These are phyloP conservation scores for Ciconia stormi DNA, from an alignment of 2,113 vertebrate genomes.

Conservation along the genomic window DNA sequence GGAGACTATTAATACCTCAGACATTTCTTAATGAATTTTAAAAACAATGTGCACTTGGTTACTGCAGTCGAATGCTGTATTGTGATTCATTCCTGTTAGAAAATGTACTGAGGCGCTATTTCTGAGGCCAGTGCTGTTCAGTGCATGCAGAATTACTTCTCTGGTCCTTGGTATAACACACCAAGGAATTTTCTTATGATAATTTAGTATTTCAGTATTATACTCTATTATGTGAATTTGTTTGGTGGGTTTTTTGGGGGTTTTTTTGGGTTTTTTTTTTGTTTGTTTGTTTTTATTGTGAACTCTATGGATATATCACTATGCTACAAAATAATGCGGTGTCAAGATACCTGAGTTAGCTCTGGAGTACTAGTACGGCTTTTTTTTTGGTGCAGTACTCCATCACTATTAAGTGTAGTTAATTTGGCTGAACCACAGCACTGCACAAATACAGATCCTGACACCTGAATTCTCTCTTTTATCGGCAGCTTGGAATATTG, in stretches of 20 bases:
- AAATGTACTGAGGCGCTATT: neutral
- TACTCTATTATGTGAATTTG: neutral
- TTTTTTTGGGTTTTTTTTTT: neutral
- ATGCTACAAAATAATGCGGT: neutral
- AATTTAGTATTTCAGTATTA: neutral
- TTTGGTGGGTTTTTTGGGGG: neutral
- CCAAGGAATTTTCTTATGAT: neutral
- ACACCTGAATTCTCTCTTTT: neutral
- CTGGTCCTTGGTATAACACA: neutral
- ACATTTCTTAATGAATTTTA: conserved; percentile 30
- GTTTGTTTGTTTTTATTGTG: neutral
- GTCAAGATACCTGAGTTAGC: neutral
- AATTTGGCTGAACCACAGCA: neutral
- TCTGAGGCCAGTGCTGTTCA: neutral
- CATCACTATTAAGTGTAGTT: neutral
- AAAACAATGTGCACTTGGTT: neutral
- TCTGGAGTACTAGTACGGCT: neutral
- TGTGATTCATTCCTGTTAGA: neutral
- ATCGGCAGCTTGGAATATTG: neutral
- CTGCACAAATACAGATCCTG: neutral
- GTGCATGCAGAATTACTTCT: neutral
- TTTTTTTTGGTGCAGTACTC: neutral
- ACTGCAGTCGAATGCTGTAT: neutral
- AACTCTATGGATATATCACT: neutral
- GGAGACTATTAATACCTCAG: conserved; percentile 9